These are phyloP conservation scores for Drosophila mimica DNA, from an alignment of 2,888 invertebrate species.

Conservation along the genomic window DNA sequence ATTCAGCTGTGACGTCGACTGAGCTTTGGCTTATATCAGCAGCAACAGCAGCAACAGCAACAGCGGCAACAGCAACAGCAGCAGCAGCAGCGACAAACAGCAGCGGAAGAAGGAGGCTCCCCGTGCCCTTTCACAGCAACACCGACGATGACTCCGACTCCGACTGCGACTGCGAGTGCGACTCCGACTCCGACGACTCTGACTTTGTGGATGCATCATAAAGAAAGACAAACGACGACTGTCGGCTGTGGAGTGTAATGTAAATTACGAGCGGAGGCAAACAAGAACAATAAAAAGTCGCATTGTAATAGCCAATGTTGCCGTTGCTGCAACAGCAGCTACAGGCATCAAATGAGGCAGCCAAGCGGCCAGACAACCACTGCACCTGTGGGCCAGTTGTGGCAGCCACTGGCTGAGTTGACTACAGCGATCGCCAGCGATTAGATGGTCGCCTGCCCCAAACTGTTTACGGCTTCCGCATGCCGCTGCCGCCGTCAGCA, in stretches of 20 bases:
- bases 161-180: background rate
- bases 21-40: slow-evolving; percentile 65
- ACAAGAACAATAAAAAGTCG: slow-evolving; percentile 70
- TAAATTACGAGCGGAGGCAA: slow-evolving; percentile 70
- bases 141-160: background rate
- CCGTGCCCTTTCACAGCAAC: slow-evolving; percentile 7
- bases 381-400: slow-evolving; percentile 65
- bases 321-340: slow-evolving; percentile 36
- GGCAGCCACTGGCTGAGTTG: slow-evolving; percentile 14
- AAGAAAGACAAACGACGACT: slow-evolving; percentile 72
- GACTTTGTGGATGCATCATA: slow-evolving; percentile 52
- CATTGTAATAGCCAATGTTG: slow-evolving; percentile 60
- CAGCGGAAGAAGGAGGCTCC: slow-evolving; percentile 41
- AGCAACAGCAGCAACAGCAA: slow-evolving; percentile 19
- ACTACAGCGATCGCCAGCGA: slow-evolving; percentile 52
- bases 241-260: slow-evolving; percentile 66
- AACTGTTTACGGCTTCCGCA: slow-evolving; percentile 76
- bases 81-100: background rate
- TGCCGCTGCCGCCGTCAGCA: slow-evolving; percentile 37
- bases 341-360: slow-evolving; percentile 62
- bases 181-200: slow-evolving; percentile 16
- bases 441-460: slow-evolving; percentile 59
- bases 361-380: slow-evolving; percentile 44
- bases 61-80: background rate
- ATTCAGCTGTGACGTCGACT: slow-evolving; percentile 74